A percentile compares a stretch with the other conserved stretches of the same genome.
Conservation (phyloP, 2,113 vertebrate genomes). For the Stegostoma tigrinum region DNA sequence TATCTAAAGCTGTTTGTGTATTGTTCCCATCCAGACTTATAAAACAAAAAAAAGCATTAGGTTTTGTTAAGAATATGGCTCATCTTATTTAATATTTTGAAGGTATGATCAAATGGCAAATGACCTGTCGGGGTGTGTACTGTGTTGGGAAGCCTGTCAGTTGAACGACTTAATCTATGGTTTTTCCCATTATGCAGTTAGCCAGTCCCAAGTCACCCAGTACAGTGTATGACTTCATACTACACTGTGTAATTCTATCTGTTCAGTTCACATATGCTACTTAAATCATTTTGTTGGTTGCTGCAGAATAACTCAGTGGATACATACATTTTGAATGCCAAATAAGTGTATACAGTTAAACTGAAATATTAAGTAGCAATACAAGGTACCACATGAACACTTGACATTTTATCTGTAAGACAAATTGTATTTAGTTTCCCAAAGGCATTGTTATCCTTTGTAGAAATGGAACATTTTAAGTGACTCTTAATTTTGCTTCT, state of each 20-base stretch:
- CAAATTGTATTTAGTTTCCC: background rate
- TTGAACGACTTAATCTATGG: constrained; percentile 1
- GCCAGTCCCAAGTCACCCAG: background rate
- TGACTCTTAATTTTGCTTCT: background rate
- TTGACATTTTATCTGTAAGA: background rate
- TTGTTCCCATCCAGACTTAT: background rate
- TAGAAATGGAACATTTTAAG: background rate
- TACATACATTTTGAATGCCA: background rate
- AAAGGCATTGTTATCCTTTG: background rate
- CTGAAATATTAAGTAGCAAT: background rate
- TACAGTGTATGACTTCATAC: background rate
- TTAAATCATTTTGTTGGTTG: background rate
- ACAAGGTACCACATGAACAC: background rate
- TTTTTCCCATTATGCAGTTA: background rate
- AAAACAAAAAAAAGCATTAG: background rate
- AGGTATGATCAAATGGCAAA: background rate
- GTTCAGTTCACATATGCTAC: background rate
- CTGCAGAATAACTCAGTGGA: background rate
- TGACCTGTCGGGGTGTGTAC: background rate
- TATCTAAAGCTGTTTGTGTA: background rate
- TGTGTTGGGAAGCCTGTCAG: constrained; percentile 11
- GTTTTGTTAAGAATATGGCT: background rate
- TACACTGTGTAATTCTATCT: background rate
- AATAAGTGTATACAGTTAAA: background rate
- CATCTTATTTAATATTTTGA: background rate